Evolutionary conservation across 2,888 invertebrate genomes (phyloP), one percentile per base, ranked within the genome.

Genomic region (Achlya flavicornis): DNA sequence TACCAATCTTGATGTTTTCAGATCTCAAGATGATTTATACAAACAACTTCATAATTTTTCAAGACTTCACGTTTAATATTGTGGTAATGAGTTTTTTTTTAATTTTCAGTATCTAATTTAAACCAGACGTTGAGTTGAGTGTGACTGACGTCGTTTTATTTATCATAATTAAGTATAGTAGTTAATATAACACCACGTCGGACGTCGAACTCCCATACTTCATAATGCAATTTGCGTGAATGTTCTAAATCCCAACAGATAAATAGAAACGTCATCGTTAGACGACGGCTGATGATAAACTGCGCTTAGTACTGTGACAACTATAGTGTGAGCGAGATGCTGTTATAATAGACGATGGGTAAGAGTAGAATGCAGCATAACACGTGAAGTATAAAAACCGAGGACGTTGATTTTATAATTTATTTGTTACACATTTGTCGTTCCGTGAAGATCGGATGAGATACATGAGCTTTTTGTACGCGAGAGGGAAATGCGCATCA

Each of bases 401-500:
- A 75, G 83, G 81, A 87, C 86, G 92, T 92, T 93, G 93, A 92
- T 93, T 93, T 92, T 87, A 92, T 93, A 93, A 93, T 93, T 93
- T 93, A 93, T 93, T 92, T 93, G 93, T 93, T 89, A 92, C 92
- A 92, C 91, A 93, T 93, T 93, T 92, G 93, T 93, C 93, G 93
- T 92, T 88, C 90, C 93, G 91, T 93, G 93, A 93, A 93, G 93
- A 93, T 92, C 88, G 84, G 83, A 87, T 81, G 82, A 91, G 92
- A 93, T 92, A 93, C 92, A 91, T 88, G 88, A 84, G 89, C 90
- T 92, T 92, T 93, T 92, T 92, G 91, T 89, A 81, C 85, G 74
- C 85, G 86, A 86, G 87, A 87, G 88, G 86, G 88, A 87, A 91
- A 89, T 90, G 87, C 88, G 87, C 89, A 90, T 92, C 91, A 89